Evolutionary conservation across 2,797 vertebrate genomes (phyloP).

Genomic region (Rousettus madagascariensis): DNA sequence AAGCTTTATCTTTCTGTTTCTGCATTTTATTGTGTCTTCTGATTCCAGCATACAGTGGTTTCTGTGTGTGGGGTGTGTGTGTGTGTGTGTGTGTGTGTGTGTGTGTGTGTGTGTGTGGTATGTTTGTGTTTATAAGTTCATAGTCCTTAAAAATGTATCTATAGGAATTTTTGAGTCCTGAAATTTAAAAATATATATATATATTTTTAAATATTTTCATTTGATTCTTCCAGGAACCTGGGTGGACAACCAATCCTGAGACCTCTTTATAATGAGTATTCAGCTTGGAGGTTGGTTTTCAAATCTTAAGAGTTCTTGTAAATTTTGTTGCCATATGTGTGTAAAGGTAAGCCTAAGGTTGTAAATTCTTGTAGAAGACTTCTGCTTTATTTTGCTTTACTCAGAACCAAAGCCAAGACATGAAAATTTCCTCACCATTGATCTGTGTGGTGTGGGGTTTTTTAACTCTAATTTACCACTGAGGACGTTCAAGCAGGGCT

Average conservation of each 20-base stretch:
- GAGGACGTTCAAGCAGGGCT: not conserved
- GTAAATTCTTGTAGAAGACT: not conserved
- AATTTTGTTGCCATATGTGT: not conserved
- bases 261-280: not conserved
- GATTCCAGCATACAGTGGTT: not conserved
- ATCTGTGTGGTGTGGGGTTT: not conserved
- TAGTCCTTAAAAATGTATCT: not conserved
- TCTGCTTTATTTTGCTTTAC: not conserved
- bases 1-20: not conserved
- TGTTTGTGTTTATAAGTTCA: not conserved
- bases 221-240: not conserved
- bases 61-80: not conserved
- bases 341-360: not conserved
- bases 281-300: not conserved
- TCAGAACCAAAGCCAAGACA: not conserved
- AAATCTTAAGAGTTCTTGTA: not conserved
- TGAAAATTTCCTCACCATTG: not conserved
- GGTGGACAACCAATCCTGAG: not conserved
- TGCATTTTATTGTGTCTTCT: not conserved
- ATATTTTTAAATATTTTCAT: not conserved
- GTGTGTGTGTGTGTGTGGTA: not conserved
- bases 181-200: not conserved
- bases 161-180: not conserved
- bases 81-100: not conserved
- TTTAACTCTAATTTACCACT: not conserved